Evolutionary conservation across 2,113 vertebrate genomes (phyloP), one percentile per base, ranked within the genome.

Genomic region (Cavia aperea): DNA sequence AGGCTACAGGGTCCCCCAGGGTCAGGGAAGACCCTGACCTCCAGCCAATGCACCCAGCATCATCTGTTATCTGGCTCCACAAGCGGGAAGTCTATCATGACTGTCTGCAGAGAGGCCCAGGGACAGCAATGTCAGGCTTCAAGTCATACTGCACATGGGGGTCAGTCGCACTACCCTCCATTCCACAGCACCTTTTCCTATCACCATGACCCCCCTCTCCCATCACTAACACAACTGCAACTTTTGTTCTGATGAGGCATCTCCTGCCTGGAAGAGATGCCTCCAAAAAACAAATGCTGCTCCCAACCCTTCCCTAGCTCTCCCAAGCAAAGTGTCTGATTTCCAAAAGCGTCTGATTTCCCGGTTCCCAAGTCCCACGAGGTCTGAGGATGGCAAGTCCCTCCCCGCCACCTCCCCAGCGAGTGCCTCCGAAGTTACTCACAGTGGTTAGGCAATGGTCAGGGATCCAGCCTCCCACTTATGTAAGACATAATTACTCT

Each of bases 381-480:
- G 60, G 72, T 84, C 81, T 36, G 72, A 12, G n/a, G 65, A 33
- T 56, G 4, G 11, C 83, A 78, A 81, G 93, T 54, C 86, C 91
- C 83, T 95, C 93, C 93, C 77, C 89, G 29, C 33, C 73, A 29
- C 91, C 89, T 89, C 93, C 95, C 92, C 46, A 7, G 33, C 1
- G 10, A 95, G 94, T 91, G 92, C 94, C 95, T 96, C 87, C 89
- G 10, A 86, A 72, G 93, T 96, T 97, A 96, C 96, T 96, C 96
- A 96, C 92, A 31, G 77, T 4, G 46, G 84, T 96, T 97, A 85
- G 95, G 96, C 92, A 96, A 95, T 82, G 77, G 94, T 94, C 96
- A 94, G 94, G 84, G 96, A 95, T 94, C 95, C 62, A 36, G 96
- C 91, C 92, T 96, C 93, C 92, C 83, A 85, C 96, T 96, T 96